Percentiles rank a stretch among this genome's conserved stretches.
Conservation (phyloP, 2,797 vertebrate genomes). For the Nothura maculosa region DNA sequence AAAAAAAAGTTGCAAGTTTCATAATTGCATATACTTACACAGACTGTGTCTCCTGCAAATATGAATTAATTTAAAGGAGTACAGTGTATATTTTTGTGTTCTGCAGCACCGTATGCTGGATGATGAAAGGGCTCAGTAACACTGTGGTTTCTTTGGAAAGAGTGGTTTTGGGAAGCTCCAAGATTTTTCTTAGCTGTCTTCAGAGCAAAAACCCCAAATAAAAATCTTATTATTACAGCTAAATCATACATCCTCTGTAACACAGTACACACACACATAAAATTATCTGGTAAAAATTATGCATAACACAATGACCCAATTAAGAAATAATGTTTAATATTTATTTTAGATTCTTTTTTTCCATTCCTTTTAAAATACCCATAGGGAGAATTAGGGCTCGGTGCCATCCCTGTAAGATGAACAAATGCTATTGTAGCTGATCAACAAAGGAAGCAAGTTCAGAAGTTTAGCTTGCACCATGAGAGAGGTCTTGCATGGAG, state of each 20-base stretch:
- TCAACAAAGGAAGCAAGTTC: neutral
- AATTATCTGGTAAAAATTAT: neutral
- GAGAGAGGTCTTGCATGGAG: neutral
- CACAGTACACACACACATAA: neutral
- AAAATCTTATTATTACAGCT: slow-evolving; percentile 37
- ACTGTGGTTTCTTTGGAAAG: slow-evolving; percentile 67
- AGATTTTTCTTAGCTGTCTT: slow-evolving; percentile 62
- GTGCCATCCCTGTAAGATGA: neutral
- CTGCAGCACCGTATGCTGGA: neutral
- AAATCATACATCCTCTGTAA: neutral
- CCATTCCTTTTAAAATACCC: neutral
- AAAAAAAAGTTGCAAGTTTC: slow-evolving; percentile 52
- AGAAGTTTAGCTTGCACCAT: neutral
- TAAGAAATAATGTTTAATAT: neutral
- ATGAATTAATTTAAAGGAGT: slow-evolving; percentile 54
- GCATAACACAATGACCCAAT: neutral
- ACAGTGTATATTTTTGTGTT: slow-evolving; percentile 47
- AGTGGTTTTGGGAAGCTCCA: slow-evolving; percentile 48
- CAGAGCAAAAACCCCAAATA: slow-evolving; percentile 1
- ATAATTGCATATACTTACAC: slow-evolving; percentile 59
- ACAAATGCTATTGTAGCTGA: neutral
- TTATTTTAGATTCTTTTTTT: neutral
- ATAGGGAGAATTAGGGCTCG: neutral
- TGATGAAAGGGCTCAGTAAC: slow-evolving; percentile 64
- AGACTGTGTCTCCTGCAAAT: slow-evolving; percentile 56